Evolutionary conservation across 2,888 invertebrate species (phyloP), one percentile per base, ranked within the genome.

Genomic region (Eilema depressum): DNA sequence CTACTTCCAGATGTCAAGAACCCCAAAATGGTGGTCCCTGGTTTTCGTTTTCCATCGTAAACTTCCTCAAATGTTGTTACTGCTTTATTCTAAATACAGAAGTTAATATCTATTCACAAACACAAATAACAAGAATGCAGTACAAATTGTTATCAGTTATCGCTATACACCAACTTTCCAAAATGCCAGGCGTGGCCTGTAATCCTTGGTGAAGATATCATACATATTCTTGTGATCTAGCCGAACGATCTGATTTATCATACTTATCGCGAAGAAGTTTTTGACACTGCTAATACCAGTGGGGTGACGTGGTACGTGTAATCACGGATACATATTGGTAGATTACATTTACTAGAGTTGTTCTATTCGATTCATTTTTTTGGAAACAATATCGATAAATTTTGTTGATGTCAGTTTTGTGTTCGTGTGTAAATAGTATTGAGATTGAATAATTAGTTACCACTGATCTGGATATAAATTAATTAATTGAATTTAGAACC

Each of bases 241-340:
- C 91, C 92, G 93, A 86, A 88, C 85, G 84, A 84, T 87, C 89
- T 87, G 91, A 93, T 92, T 92, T 92, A 88, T 92, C 92, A 89
- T 75, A 85, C 78, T 88, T 91, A 90, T 91, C 90, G 77, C 63
- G 63, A 74, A 80, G 59, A 77, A 80, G 71, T 78, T 74, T 78
- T 80, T 91, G 92, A 89, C 91, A 91, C 81, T 80, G 71, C 72
- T 89, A 87, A 89, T 83, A 77, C 85, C 75, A 65, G 69, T 30
- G 28, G 41, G 80, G 84, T 89, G 86, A 89, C 84, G 86, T 85
- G 80, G 82, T 71, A 78, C 77, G 75, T 78, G 69, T 66, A 68
- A 62, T 74, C 62, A 47, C 64, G 56, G 68, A 70, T 63, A 53
- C n/a, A n/a, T 56, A n/a, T 63, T 69, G 57, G 53, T 59, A 57